Evolutionary conservation across 2,113 vertebrate species (phyloP), one percentile per base, ranked within the genome.

Genomic region (Solenodon paradoxus): DNA sequence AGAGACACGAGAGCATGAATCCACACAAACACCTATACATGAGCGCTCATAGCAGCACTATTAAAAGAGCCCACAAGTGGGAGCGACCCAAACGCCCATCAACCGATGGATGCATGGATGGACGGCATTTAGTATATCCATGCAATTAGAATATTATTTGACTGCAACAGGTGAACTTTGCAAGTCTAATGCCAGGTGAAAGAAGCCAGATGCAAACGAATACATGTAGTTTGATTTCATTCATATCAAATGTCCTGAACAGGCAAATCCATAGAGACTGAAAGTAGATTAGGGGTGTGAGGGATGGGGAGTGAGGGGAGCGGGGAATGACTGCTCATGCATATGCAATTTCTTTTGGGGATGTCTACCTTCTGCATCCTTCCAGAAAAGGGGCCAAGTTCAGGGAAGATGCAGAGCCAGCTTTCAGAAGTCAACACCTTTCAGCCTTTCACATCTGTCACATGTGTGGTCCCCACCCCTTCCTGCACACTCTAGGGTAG

Each of bases 391-490:
- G 61, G 40, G 13, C 75, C 35, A 7, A 4, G 42, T 17, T 38
- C 49, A 63, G 42, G 53, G 15, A 38, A 42, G 35, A 15, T n/a
- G 9, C 57, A 77, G 30, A 32, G 72, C n/a, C 74, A 51, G 64
- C 83, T n/a, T 71, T 69, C 64, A 71, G 74, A 0, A 20, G 40
- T 49, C 28, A 32, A 13, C 5, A 4, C 49, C 38, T 57, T 49
- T 57, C 24, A 9, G n/a, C n/a, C n/a, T n/a, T n/a, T n/a, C 55
- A 57, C 19, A 10, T 0, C 0, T 0, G 1, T 78, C 11, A 42
- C 2, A 0, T 5, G 42, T 28, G 42, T 20, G 20, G 20, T 19
- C 7, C 59, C 75, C 7, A 12, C 3, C 22, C 20, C 63, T 20
- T 64, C 55, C 77, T 30, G 22, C 22, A 42, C 11, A 53, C 7